Conservation (phyloP, 2,888 invertebrate genomes). For the Erannis defoliaria region DNA sequence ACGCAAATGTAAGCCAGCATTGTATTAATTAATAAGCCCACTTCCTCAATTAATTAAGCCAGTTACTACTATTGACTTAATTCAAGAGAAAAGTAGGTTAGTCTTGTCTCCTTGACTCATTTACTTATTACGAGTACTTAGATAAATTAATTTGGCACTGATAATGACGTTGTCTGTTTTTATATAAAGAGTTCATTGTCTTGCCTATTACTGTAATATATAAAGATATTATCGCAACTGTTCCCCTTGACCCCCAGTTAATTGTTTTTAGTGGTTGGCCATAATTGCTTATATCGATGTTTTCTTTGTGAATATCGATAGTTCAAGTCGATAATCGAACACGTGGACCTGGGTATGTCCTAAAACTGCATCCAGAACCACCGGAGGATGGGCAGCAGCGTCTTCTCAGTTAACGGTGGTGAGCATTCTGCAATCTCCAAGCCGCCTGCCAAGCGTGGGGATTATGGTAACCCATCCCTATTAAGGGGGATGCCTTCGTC, state of each 20-base stretch:
- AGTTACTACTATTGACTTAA: constrained; percentile 5
- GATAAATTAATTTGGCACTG: neutral
- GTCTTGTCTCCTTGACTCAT: constrained; percentile 21
- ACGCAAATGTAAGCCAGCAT: constrained; percentile 1
- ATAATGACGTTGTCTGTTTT: constrained; percentile 38
- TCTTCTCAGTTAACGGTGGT: too few species aligned
- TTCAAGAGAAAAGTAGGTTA: constrained; percentile 10
- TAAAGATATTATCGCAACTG: constrained; percentile 26
- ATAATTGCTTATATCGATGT: neutral
- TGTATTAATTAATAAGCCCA: constrained; percentile 7
- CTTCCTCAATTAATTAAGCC: constrained; percentile 15
- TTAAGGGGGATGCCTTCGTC: too few species aligned
- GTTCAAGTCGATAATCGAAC: too few species aligned
- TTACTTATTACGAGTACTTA: neutral
- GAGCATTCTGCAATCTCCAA: too few species aligned
- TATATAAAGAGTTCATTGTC: constrained; percentile 51
- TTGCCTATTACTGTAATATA: constrained; percentile 49
- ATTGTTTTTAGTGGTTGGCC: constrained; percentile 10
- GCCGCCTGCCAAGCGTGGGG: too few species aligned
- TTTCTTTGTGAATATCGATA: neutral
- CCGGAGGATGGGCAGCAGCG: too few species aligned
- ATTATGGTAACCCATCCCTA: too few species aligned
- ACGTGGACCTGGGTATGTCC: too few species aligned
- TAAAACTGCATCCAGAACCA: too few species aligned
- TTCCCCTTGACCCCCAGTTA: constrained; percentile 47